Percentiles rank a stretch among this genome's conserved stretches.
These are phyloP conservation scores for Falco concolor DNA, from an alignment of 2,797 vertebrate species.

Conservation along the genomic window DNA sequence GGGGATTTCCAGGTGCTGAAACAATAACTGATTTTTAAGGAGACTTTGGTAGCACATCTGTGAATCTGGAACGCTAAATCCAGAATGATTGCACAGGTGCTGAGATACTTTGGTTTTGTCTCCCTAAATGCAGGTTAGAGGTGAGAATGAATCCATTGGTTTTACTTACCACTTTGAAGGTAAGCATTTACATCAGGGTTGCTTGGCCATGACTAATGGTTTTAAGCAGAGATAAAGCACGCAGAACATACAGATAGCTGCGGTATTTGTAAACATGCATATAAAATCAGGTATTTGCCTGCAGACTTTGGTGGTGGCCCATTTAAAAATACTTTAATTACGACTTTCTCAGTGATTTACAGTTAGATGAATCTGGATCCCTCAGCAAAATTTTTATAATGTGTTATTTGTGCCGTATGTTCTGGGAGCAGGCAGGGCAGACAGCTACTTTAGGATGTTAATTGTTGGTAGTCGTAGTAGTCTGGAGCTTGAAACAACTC, in stretches of 20 bases:
- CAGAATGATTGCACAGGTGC: background rate
- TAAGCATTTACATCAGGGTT: background rate
- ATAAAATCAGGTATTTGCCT: background rate
- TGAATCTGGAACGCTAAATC: background rate
- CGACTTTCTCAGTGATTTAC: background rate
- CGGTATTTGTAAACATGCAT: background rate
- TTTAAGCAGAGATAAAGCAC: background rate
- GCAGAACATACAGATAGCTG: background rate
- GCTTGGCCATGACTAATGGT: background rate
- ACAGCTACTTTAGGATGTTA: background rate
- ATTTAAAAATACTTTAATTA: background rate
- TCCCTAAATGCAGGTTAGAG: background rate
- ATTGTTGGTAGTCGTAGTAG: background rate
- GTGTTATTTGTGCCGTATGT: background rate
- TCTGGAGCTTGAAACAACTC: background rate
- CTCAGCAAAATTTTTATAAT: background rate
- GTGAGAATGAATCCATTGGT: background rate
- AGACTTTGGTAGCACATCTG: background rate
- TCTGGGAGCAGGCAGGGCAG: background rate
- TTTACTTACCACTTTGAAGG: background rate
- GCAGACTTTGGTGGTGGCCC: background rate
- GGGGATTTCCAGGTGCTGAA: background rate
- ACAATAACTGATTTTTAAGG: background rate
- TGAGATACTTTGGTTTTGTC: background rate
- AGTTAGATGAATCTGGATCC: background rate